phyloP scores from a whole-genome alignment of 2,888 invertebrate species.

The Scaptodrosophila latifasciaeformis region DNA sequence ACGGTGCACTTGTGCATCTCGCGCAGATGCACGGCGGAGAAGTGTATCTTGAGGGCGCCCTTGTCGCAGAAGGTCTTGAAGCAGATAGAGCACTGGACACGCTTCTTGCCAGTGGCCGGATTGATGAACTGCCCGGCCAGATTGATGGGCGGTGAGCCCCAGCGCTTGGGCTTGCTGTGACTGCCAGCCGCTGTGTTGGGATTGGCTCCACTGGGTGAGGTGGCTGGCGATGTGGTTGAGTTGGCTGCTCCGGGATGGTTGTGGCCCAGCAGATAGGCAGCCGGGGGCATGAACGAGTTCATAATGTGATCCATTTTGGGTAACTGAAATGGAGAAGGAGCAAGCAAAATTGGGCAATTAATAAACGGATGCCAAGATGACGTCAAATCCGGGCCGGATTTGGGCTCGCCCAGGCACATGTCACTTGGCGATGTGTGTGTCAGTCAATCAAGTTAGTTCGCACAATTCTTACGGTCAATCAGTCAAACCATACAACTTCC shows the following conservation, averaged over 20 bases:
- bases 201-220: slow-evolving; percentile 44
- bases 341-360: neutral
- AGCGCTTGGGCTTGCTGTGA: slow-evolving; percentile 76
- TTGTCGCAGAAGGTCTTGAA: slow-evolving; percentile 99
- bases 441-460: slow-evolving; percentile 34
- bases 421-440: slow-evolving; percentile 1
- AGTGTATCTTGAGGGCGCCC: slow-evolving; percentile 99
- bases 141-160: slow-evolving; percentile 88
- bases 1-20: slow-evolving; percentile 99
- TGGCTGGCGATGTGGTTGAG: slow-evolving; percentile 58
- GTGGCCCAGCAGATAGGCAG: slow-evolving; percentile 75
- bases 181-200: slow-evolving; percentile 40
- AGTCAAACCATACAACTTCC: slow-evolving; percentile 1
- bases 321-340: too few relatives aligned
- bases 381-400: too few relatives aligned
- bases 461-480: too few relatives aligned
- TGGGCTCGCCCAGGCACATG: too few relatives aligned
- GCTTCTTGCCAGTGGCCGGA: slow-evolving; percentile 94
- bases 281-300: slow-evolving; percentile 72
- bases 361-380: neutral
- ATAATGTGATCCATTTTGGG: slow-evolving; percentile 72
- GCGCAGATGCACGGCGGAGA: slow-evolving; percentile 97
- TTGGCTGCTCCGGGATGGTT: slow-evolving; percentile 28
- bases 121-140: slow-evolving; percentile 93
- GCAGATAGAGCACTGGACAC: slow-evolving; percentile 98